These are phyloP conservation scores for Notodromas monacha DNA, from an alignment of 2,888 invertebrate species.

Conservation along the genomic window DNA sequence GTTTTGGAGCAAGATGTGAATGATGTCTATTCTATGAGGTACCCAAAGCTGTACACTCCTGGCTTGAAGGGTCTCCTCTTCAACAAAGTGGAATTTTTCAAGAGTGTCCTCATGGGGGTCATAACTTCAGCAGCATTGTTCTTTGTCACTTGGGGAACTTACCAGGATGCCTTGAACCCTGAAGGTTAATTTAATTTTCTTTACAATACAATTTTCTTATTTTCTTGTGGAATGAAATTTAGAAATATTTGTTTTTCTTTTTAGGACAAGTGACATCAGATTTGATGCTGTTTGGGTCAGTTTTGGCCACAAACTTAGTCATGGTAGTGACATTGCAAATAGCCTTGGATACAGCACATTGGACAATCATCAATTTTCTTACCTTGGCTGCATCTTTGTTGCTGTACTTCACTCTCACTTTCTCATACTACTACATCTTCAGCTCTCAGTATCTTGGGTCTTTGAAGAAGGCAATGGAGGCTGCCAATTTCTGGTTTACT, in stretches of 20 bases:
- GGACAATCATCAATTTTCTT: constrained; percentile 87
- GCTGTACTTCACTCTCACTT: constrained; percentile 74
- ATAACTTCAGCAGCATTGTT: constrained; percentile 81
- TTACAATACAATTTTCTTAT: too few species aligned
- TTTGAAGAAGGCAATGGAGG: constrained; percentile 38
- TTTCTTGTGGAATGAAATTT: too few species aligned
- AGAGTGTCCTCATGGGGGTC: constrained; percentile 81
- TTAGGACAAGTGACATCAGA: constrained; percentile 65
- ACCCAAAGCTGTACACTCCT: constrained; percentile 78
- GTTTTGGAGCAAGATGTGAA: constrained; percentile 79
- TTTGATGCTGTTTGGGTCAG: constrained; percentile 77
- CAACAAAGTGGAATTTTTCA: constrained; percentile 82
- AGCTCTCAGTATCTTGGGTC: constrained; percentile 31
- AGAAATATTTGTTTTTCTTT: too few species aligned
- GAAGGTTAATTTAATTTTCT: too few species aligned
- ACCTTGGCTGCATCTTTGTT: constrained; percentile 88
- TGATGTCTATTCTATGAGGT: constrained; percentile 55
- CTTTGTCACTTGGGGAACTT: constrained; percentile 80
- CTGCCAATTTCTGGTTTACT: constrained; percentile 38
- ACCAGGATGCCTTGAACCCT: constrained; percentile 62
- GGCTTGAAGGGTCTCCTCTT: constrained; percentile 76
- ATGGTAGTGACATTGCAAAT: constrained; percentile 91
- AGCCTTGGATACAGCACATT: constrained; percentile 84
- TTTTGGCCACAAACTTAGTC: constrained; percentile 76
- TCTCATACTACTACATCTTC: constrained; percentile 72